Percentiles rank a stretch among this genome's conserved stretches.
Evolutionary conservation across 2,113 vertebrate species (phyloP).

Genomic region (Psammodynastes pulverulentus): DNA sequence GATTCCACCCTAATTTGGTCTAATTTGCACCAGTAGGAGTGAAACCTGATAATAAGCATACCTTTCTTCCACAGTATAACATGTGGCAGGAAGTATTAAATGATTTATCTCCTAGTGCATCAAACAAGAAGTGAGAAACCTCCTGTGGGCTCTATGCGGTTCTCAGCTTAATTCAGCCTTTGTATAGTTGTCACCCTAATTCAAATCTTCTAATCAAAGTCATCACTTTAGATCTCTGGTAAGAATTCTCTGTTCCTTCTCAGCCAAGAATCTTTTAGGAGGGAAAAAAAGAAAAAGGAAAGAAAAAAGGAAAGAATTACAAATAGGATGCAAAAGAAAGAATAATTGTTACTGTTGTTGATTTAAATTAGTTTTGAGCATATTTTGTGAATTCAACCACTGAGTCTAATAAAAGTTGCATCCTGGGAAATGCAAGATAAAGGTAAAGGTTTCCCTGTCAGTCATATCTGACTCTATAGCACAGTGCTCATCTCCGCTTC

Average conservation of each 20-base stretch:
- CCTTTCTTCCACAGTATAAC: neutral
- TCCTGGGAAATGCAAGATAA: neutral
- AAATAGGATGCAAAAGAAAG: neutral
- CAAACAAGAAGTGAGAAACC: neutral
- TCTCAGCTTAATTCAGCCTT: neutral
- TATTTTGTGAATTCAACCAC: neutral
- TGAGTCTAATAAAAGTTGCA: neutral
- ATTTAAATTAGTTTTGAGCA: neutral
- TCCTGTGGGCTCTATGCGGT: neutral
- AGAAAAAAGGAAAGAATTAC: neutral
- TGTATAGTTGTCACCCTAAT: neutral
- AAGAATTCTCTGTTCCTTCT: neutral
- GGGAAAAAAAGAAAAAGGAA: neutral
- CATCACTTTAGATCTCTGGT: neutral
- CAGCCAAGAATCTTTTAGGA: neutral
- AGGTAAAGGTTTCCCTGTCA: neutral
- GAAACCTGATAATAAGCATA: neutral
- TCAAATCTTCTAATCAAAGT: neutral
- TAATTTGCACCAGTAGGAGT: neutral
- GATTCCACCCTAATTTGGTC: neutral
- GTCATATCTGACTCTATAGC: neutral
- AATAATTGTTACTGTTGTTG: neutral
- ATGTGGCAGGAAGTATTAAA: neutral
- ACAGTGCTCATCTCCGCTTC: neutral
- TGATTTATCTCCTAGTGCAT: neutral